A percentile compares a stretch with the other conserved stretches of the same genome.
phyloP scores from a whole-genome alignment of 2,888 invertebrate genomes.

The Cyclophora punctaria region DNA sequence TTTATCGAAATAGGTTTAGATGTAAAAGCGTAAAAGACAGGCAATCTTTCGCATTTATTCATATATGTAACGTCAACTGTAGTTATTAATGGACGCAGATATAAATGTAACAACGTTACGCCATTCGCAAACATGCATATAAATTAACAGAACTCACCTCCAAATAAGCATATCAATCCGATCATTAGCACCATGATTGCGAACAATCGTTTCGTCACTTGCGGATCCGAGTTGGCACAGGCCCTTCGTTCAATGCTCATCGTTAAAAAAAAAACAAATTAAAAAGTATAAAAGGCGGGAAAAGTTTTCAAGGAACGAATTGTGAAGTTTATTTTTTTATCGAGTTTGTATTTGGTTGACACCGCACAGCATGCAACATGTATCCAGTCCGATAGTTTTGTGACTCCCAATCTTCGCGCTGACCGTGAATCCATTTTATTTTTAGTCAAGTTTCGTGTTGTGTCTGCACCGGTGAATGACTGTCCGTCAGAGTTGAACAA shows the following conservation, averaged over 20 bases:
- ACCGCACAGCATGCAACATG: slow-evolving; percentile 5
- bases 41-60: too few species aligned
- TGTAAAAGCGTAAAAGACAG: too few species aligned
- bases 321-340: too few species aligned
- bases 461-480: slow-evolving; percentile 42
- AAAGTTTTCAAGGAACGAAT: not conserved
- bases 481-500: slow-evolving; percentile 27
- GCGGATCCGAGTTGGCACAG: slow-evolving; percentile 41
- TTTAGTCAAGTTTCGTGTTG: slow-evolving; percentile 54
- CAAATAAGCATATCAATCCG: slow-evolving; percentile 53
- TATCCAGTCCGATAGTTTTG: too few species aligned
- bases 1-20: too few species aligned
- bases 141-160: slow-evolving; percentile 39
- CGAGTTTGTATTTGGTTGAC: not conserved
- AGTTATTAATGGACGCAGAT: too few species aligned
- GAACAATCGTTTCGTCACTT: slow-evolving; percentile 51
- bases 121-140: too few species aligned
- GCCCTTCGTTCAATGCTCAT: slow-evolving; percentile 45
- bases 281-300: too few species aligned
- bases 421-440: slow-evolving; percentile 52
- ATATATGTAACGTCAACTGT: too few species aligned
- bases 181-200: slow-evolving; percentile 48
- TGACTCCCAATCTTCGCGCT: slow-evolving; percentile 8
- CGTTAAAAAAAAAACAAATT: slow-evolving; percentile 10
- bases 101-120: too few species aligned